Conservation (phyloP, 1,140 invertebrate species). For the Lineus longissimus region DNA sequence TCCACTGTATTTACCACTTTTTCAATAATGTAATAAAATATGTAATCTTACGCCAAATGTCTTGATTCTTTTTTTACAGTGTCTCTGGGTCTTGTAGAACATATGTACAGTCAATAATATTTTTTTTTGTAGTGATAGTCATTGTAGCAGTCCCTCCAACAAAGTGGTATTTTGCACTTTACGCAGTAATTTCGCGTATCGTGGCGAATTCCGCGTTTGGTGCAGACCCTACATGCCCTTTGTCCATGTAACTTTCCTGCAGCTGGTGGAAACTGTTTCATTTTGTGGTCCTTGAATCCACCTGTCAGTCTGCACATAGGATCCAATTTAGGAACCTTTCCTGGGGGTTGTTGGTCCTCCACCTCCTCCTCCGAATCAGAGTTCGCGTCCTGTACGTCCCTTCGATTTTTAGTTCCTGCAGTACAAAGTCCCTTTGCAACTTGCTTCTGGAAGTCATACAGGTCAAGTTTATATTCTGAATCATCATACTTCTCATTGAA, state of each 20-base stretch:
- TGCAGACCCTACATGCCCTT: neutral
- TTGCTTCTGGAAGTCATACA: no score
- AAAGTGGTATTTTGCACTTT: neutral
- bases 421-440: neutral
- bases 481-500: neutral
- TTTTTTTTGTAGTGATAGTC: neutral
- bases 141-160: neutral
- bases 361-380: neutral
- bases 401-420: neutral
- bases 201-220: neutral
- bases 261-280: neutral
- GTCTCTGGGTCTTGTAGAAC: neutral
- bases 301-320: neutral
- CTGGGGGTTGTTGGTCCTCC: neutral
- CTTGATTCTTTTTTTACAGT: neutral
- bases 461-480: no score
- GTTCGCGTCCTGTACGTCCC: neutral
- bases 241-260: neutral
- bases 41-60: neutral
- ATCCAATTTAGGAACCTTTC: neutral
- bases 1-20: neutral
- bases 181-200: neutral
- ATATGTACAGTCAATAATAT: neutral
- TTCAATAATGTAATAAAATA: neutral
- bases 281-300: neutral